Percentiles rank a stretch among this genome's conserved stretches.
Conservation (phyloP, 2,888 invertebrate genomes). For the Polyommatus icarus region DNA sequence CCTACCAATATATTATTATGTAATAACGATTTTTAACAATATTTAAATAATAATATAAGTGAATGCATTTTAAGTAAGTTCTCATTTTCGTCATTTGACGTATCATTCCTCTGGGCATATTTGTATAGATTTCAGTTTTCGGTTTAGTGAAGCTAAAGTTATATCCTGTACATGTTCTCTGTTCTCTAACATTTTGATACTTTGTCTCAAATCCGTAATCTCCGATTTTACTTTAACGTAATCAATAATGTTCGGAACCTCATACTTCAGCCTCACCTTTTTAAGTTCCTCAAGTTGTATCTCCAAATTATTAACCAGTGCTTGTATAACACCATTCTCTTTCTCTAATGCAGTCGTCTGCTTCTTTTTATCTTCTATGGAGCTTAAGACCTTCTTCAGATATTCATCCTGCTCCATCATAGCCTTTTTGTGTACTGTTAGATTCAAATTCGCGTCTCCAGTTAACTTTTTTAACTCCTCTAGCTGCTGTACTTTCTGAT, state of each 20-base stretch:
- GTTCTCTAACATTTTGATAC: conserved; percentile 61
- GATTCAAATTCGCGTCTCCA: conserved; percentile 78
- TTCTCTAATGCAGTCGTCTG: conserved; percentile 65
- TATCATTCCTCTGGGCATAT: conserved; percentile 32
- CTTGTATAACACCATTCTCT: conserved; percentile 59
- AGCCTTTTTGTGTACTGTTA: conserved; percentile 79
- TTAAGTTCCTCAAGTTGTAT: conserved; percentile 61
- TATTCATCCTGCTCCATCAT: conserved; percentile 75
- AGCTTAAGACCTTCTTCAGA: conserved; percentile 61
- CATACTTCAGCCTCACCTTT: conserved; percentile 63
- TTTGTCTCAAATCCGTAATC: conserved; percentile 66
- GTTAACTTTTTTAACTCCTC: conserved; percentile 80
- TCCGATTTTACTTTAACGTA: conserved; percentile 78
- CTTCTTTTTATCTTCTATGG: conserved; percentile 62
- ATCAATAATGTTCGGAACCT: conserved; percentile 80
- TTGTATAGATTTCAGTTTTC: conserved; percentile 51
- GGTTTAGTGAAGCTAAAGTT: conserved; percentile 59
- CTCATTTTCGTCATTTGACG: neutral
- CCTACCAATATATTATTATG: too few relatives aligned
- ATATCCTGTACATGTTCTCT: conserved; percentile 63
- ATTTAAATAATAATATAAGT: neutral
- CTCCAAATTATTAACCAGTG: conserved; percentile 62
- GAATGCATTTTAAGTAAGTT: neutral
- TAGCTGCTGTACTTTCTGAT: conserved; percentile 75
- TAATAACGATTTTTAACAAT: too few relatives aligned